These are phyloP conservation scores for Noctua janthina DNA, from an alignment of 2,888 invertebrate genomes.

Conservation along the genomic window DNA sequence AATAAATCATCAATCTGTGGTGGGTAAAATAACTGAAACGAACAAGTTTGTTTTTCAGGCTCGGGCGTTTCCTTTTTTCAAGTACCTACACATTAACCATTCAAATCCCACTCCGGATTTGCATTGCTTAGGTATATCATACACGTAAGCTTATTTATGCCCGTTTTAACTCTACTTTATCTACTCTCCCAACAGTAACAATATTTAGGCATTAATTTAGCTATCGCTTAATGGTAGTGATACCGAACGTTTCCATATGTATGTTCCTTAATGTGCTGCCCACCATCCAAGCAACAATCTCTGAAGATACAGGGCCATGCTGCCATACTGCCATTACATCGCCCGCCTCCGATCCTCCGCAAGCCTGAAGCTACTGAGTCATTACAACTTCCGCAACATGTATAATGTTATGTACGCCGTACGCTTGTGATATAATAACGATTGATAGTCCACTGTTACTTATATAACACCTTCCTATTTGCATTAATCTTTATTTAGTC, in stretches of 20 bases:
- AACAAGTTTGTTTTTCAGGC: neutral
- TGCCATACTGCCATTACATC: neutral
- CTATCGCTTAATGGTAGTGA: neutral
- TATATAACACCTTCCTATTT: constrained; percentile 31
- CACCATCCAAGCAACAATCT: constrained; percentile 6
- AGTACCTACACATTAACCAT: neutral
- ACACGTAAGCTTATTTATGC: neutral
- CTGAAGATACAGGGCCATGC: neutral
- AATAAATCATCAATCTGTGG: neutral
- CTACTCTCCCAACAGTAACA: neutral
- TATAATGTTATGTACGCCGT: constrained; percentile 12
- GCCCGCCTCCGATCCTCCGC: neutral
- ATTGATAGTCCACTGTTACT: constrained; percentile 32
- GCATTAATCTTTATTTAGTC: constrained; percentile 37
- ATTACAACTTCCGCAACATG: constrained; percentile 35
- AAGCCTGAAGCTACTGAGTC: constrained; percentile 22
- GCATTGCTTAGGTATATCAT: neutral
- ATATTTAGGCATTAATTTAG: neutral
- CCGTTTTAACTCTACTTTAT: too few species aligned
- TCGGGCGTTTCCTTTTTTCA: neutral
- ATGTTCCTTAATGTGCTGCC: neutral
- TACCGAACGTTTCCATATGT: neutral
- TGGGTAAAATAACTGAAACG: neutral
- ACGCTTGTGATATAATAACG: constrained; percentile 34
- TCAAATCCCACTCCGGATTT: neutral